Conservation (phyloP, 2,797 vertebrate species). For the Periophthalmus magnuspinnatus region DNA sequence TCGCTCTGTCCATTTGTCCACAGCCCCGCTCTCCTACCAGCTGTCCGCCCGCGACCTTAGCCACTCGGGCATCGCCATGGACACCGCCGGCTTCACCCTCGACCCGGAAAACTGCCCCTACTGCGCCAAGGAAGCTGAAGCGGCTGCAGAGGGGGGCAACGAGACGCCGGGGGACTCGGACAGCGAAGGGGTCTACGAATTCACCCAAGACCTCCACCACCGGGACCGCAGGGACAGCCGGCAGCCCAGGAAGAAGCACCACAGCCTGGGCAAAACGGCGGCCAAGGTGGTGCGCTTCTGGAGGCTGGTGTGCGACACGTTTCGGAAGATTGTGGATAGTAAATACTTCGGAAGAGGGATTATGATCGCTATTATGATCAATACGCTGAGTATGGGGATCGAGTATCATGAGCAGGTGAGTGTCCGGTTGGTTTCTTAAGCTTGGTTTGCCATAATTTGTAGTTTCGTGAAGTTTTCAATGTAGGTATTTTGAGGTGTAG, state of each 20-base stretch:
- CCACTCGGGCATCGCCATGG: conserved; percentile 82
- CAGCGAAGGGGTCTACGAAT: conserved; percentile 91
- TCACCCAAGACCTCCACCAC: conserved; percentile 89
- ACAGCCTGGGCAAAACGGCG: conserved; percentile 61
- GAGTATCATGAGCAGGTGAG: conserved; percentile 95
- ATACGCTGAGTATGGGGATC: conserved; percentile 97
- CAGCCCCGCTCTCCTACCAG: conserved; percentile 84
- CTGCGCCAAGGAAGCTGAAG: conserved; percentile 85
- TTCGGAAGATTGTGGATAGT: conserved; percentile 94
- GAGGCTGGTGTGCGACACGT: conserved; percentile 91
- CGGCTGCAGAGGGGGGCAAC: conserved; percentile 77
- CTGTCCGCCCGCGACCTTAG: conserved; percentile 78
- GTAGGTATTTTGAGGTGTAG: no score
- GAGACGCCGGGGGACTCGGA: conserved; percentile 86
- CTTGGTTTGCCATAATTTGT: background rate
- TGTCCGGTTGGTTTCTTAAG: background rate
- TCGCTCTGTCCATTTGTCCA: conserved; percentile 35
- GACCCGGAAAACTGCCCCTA: conserved; percentile 90
- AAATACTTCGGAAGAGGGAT: conserved; percentile 97
- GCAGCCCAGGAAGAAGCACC: conserved; percentile 68
- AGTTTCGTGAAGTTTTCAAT: no score
- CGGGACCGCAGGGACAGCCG: conserved; percentile 81
- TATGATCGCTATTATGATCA: conserved; percentile 97
- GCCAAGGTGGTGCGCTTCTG: conserved; percentile 83
- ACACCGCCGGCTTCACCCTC: conserved; percentile 73